Evolutionary conservation across 2,888 invertebrate species (phyloP).

Genomic region (Polydrusus tereticollis): DNA sequence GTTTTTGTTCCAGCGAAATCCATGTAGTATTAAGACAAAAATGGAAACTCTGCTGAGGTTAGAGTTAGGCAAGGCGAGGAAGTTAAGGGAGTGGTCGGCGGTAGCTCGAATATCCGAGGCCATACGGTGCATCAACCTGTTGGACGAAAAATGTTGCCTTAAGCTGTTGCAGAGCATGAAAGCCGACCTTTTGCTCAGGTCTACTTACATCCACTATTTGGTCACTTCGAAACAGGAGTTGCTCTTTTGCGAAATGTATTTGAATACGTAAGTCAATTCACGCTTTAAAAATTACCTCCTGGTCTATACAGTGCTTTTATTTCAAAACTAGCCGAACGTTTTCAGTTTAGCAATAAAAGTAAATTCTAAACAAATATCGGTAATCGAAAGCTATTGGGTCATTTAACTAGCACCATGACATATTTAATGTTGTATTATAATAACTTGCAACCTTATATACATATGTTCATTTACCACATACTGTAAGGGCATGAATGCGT

Average conservation of each 20-base stretch:
- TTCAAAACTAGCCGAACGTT: too few species aligned
- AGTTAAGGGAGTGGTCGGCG: constrained; percentile 81
- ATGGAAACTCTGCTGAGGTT: constrained; percentile 78
- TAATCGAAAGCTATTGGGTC: too few species aligned
- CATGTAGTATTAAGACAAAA: constrained; percentile 60
- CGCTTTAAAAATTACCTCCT: too few species aligned
- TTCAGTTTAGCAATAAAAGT: too few species aligned
- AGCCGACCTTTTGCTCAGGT: constrained; percentile 81
- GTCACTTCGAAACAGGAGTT: constrained; percentile 84
- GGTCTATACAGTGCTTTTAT: too few species aligned
- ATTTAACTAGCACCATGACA: too few species aligned
- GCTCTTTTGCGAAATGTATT: constrained; percentile 79
- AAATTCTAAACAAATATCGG: too few species aligned
- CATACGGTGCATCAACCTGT: constrained; percentile 80
- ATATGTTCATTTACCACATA: too few species aligned
- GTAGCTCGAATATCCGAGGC: constrained; percentile 88
- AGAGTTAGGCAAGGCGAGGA: constrained; percentile 86
- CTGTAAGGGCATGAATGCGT: too few species aligned
- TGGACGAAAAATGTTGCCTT: constrained; percentile 78
- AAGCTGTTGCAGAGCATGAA: constrained; percentile 81
- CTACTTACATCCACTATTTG: constrained; percentile 87
- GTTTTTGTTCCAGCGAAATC: constrained; percentile 53
- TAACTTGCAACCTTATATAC: too few species aligned
- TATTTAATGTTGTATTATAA: too few species aligned
- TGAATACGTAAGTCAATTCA: constrained; percentile 76